Evolutionary conservation across 2,888 invertebrate genomes (phyloP).

Genomic region (Bruchidius siliquastri): DNA sequence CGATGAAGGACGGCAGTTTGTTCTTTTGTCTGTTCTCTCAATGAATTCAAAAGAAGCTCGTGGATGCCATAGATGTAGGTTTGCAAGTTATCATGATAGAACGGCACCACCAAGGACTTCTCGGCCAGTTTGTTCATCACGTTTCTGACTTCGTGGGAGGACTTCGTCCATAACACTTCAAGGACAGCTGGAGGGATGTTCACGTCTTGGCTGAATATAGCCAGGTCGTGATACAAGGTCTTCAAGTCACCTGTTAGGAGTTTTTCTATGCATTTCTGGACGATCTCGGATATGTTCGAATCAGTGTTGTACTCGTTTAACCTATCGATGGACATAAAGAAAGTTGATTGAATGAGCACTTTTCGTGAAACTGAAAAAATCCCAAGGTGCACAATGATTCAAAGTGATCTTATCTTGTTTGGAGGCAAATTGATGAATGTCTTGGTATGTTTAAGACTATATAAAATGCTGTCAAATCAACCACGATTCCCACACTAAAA

Average conservation of each 20-base stretch:
- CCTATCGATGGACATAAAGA: constrained; percentile 10
- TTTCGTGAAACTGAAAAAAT: no score
- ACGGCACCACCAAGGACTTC: constrained; percentile 63
- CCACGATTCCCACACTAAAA: no score
- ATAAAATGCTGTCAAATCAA: no score
- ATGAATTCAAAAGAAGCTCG: constrained; percentile 61
- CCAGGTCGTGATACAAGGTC: constrained; percentile 58
- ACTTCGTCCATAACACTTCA: constrained; percentile 51
- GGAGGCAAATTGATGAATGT: no score
- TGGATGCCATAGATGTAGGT: constrained; percentile 68
- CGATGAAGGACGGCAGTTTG: constrained; percentile 53
- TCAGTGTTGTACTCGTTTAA: constrained; percentile 19
- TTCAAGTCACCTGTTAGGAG: constrained; percentile 48
- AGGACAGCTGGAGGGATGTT: constrained; percentile 47
- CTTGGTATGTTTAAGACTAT: no score
- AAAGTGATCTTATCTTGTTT: no score
- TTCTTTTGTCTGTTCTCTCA: constrained; percentile 48
- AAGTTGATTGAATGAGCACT: not conserved
- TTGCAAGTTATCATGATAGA: constrained; percentile 56
- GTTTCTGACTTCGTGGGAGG: constrained; percentile 52
- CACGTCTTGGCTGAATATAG: constrained; percentile 64
- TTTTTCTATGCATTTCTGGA: constrained; percentile 53
- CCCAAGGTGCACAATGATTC: no score
- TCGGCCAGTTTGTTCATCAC: constrained; percentile 60
- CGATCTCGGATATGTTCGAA: constrained; percentile 18